These are phyloP conservation scores for Oxyruncus cristatus DNA, from an alignment of 2,113 vertebrate genomes.

Conservation along the genomic window DNA sequence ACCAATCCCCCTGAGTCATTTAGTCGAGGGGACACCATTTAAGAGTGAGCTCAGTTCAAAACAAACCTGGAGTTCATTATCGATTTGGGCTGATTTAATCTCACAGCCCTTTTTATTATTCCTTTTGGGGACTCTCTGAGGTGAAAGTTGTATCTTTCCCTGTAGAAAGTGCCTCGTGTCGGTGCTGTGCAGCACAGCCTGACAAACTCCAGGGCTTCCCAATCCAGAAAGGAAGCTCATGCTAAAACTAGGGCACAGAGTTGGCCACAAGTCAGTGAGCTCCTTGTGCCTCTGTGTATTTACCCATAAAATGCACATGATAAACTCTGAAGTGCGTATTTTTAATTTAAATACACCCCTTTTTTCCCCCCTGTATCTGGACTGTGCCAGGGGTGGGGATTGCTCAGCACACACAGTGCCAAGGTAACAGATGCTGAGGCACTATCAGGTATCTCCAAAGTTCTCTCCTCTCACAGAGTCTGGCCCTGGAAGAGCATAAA, in stretches of 20 bases:
- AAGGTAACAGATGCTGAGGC: background rate
- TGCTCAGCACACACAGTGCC: background rate
- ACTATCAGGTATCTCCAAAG: background rate
- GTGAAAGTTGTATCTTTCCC: background rate
- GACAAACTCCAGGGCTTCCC: background rate
- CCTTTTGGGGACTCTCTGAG: background rate
- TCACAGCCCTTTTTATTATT: background rate
- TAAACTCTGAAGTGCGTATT: background rate
- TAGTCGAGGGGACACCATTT: background rate
- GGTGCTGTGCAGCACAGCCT: background rate
- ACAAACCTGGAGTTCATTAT: conserved; percentile 52
- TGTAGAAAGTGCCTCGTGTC: background rate
- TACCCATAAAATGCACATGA: background rate
- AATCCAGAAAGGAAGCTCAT: background rate
- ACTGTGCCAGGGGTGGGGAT: accelerated
- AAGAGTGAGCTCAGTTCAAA: conserved; percentile 35
- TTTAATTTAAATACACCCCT: background rate
- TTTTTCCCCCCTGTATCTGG: accelerated
- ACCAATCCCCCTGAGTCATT: background rate
- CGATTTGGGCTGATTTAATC: background rate
- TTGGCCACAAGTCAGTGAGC: background rate
- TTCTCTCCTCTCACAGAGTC: background rate
- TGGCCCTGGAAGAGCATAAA: background rate
- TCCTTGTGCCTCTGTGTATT: background rate
- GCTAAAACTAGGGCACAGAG: background rate